Conservation (phyloP, 2,888 invertebrate species). For the Apocheima hispidaria region DNA sequence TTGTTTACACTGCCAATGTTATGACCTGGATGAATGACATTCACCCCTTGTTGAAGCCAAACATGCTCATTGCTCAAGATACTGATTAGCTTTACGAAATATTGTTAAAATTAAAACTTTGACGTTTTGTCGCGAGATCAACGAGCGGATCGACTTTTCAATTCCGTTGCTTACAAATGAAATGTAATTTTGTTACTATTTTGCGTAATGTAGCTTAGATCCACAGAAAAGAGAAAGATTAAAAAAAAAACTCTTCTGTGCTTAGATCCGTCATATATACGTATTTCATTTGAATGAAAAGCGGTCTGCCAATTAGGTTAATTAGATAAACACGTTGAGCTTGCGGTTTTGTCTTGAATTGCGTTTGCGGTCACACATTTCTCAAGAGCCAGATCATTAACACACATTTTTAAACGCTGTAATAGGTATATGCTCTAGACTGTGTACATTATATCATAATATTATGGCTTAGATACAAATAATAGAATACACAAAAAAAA, state of each 20-base stretch:
- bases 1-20: conserved; percentile 6
- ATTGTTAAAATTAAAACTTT: not conserved
- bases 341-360: conserved; percentile 7
- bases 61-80: not conserved
- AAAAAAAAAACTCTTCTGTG: not conserved
- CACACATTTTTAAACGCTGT: too few species aligned
- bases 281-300: not conserved
- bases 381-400: too few species aligned
- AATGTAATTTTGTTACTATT: too few species aligned
- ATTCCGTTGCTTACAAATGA: too few species aligned
- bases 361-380: conserved; percentile 19
- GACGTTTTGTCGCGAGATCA: not conserved
- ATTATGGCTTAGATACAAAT: too few species aligned
- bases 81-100: conserved; percentile 2
- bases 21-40: conserved; percentile 14
- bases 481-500: too few species aligned
- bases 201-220: too few species aligned
- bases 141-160: not conserved
- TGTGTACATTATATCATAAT: too few species aligned
- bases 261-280: not conserved
- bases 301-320: conserved; percentile 6
- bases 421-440: too few species aligned
- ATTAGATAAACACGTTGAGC: conserved; percentile 11
- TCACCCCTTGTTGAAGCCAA: conserved; percentile 1
- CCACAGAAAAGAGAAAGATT: too few species aligned